These are phyloP conservation scores for Anabacerthia variegaticeps DNA, from an alignment of 2,797 vertebrate genomes.

Conservation along the genomic window DNA sequence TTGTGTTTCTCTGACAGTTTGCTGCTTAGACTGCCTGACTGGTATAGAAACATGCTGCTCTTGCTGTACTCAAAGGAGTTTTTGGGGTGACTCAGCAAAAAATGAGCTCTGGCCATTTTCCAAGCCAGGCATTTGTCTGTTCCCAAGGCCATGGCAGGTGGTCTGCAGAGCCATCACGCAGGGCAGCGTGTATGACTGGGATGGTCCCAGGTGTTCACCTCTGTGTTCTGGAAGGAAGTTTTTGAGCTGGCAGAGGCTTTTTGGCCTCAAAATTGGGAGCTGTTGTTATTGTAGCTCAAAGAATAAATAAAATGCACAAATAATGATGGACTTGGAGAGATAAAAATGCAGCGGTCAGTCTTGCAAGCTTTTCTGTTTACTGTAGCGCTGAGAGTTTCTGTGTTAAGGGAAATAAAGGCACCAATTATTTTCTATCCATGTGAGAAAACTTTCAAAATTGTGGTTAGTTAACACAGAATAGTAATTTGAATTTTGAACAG, in stretches of 20 bases:
- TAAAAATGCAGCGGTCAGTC: background rate
- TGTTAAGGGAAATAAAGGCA: background rate
- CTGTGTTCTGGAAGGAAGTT: background rate
- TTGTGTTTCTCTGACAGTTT: background rate
- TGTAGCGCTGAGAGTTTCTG: background rate
- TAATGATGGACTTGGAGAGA: background rate
- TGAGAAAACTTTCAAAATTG: background rate
- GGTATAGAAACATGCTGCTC: background rate
- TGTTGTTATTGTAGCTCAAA: background rate
- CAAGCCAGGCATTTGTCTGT: background rate
- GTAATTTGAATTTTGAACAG: background rate
- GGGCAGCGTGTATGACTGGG: background rate
- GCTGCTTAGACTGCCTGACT: background rate
- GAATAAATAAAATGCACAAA: background rate
- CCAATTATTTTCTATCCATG: background rate
- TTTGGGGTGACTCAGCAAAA: background rate
- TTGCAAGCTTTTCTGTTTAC: background rate
- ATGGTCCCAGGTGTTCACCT: background rate
- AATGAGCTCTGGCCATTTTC: background rate
- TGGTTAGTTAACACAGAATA: background rate
- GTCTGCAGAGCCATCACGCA: fast-evolving
- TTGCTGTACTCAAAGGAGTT: background rate
- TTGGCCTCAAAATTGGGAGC: background rate
- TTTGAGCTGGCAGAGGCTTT: background rate
- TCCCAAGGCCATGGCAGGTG: background rate